These are phyloP conservation scores for Alca torda DNA, from an alignment of 2,797 vertebrate species.

Conservation along the genomic window DNA sequence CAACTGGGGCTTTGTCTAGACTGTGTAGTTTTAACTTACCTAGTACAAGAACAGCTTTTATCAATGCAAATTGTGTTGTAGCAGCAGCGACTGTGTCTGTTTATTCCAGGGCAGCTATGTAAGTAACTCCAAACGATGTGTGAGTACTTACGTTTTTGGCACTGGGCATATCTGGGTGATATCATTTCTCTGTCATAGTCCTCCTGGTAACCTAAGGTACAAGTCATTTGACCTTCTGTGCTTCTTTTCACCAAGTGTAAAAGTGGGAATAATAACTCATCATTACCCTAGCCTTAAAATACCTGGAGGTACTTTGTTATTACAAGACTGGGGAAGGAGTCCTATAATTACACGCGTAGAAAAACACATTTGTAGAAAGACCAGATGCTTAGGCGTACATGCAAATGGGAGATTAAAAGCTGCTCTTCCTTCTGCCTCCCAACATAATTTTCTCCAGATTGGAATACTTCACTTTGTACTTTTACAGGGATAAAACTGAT, in stretches of 20 bases:
- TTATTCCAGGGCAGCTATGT: neutral
- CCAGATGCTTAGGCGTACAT: conserved; percentile 30
- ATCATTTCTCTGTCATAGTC: neutral
- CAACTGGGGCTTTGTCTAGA: neutral
- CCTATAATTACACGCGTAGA: conserved; percentile 47
- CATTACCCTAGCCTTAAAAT: conserved; percentile 14
- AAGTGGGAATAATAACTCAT: conserved; percentile 20
- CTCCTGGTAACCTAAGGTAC: neutral
- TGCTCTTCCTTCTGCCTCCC: conserved; percentile 11
- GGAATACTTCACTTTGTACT: conserved; percentile 2
- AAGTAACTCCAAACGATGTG: neutral
- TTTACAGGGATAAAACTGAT: conserved; percentile 37
- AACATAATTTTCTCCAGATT: conserved; percentile 21
- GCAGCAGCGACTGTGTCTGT: neutral
- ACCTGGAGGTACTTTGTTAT: conserved; percentile 31
- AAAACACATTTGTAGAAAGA: conserved; percentile 44
- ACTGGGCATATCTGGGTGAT: neutral
- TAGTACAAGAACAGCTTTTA: neutral
- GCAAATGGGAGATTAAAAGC: conserved; percentile 43
- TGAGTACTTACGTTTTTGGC: neutral
- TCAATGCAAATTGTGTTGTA: neutral
- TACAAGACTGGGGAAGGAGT: conserved; percentile 25
- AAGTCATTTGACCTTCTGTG: conserved; percentile 13
- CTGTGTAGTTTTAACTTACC: neutral
- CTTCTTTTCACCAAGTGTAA: neutral